A percentile compares a stretch with the other conserved stretches of the same genome.
phyloP scores from a whole-genome alignment of 2,888 invertebrate genomes.

The Dusona sp. region DNA sequence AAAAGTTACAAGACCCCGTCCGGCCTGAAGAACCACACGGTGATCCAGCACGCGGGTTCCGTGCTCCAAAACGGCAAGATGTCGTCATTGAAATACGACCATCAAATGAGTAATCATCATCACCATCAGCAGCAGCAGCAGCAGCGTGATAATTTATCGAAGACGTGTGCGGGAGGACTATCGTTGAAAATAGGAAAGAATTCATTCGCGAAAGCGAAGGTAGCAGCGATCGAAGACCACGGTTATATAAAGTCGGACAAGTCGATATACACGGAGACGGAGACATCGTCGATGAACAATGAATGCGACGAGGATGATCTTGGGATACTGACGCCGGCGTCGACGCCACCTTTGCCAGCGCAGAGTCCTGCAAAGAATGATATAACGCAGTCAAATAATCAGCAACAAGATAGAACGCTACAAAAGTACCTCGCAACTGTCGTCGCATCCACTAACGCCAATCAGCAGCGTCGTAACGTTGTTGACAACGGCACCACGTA shows the following conservation, averaged over 20 bases:
- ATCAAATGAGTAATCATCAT: constrained; percentile 26
- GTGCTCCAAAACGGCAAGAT: constrained; percentile 61
- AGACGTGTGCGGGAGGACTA: constrained; percentile 45
- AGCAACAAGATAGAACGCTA: constrained; percentile 62
- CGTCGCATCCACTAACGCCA: constrained; percentile 63
- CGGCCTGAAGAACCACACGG: constrained; percentile 91
- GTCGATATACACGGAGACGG: constrained; percentile 67
- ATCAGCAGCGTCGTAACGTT: constrained; percentile 67
- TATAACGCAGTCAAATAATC: constrained; percentile 4
- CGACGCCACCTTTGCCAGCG: constrained; percentile 76
- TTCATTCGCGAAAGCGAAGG: constrained; percentile 68
- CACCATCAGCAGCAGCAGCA: constrained; percentile 41
- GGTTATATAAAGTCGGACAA: constrained; percentile 80
- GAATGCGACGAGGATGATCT: constrained; percentile 75
- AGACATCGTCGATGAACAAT: constrained; percentile 56
- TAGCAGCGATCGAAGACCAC: constrained; percentile 80
- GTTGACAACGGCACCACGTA: constrained; percentile 62
- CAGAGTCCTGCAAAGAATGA: constrained; percentile 70
- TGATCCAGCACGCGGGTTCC: constrained; percentile 82
- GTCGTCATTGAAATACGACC: constrained; percentile 53
- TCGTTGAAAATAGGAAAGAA: constrained; percentile 66
- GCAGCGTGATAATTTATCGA: constrained; percentile 64
- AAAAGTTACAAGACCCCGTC: constrained; percentile 94
- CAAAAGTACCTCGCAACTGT: constrained; percentile 72
- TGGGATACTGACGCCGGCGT: constrained; percentile 81